Base-by-base conservation (phyloP, 2,888 invertebrate genomes). In the Rotaria sp. region DNA sequence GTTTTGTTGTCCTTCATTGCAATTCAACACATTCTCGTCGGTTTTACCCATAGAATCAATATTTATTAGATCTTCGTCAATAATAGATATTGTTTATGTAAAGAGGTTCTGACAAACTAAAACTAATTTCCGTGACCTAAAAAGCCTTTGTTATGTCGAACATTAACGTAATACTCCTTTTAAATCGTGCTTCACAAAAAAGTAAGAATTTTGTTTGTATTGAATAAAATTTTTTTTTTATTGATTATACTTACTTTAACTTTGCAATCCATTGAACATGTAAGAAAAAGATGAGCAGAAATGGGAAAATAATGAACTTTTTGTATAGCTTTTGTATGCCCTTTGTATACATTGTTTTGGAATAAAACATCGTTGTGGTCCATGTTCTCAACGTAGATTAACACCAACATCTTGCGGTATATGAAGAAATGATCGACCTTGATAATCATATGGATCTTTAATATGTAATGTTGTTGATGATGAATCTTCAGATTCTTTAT, bases 321-420 rank as follows among this genome's bases (percentile, higher is more conserved):
- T 0, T 97, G 95, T 89, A 99, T 94, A 84, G 97, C 97, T 92
- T 98, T 98, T 41, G 95, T 95, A 92, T 99, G 99, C 0, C 98
- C 98, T 88, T 95, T 94, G 96, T 97, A 98, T 0, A 96, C 96
- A 95, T 1, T 96, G 94, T 93, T 98, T 98, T 11, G 98, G 98
- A 86, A 98, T 92, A 92, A 97, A 98, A 91, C 98, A 98, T 90
- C 95, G 95, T 87, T 96, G 95, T 0, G 99, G 99, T 38, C 96
- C 95, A 88, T 94, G 94, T 87, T 94, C 94, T 8, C 95, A 94
- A 87, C 94, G 94, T 87, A 96, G 92, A 92, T 96, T 96, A 59
- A 96, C 94, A 38, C 95, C 96, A 87, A 96, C 94, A 92, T 96
- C 96, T 90, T 95, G 95, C 15, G 99, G 98, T 5, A 95, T 94